Base-by-base conservation (phyloP, 2,113 vertebrate species). In the Tachysurus fulvidraco region DNA sequence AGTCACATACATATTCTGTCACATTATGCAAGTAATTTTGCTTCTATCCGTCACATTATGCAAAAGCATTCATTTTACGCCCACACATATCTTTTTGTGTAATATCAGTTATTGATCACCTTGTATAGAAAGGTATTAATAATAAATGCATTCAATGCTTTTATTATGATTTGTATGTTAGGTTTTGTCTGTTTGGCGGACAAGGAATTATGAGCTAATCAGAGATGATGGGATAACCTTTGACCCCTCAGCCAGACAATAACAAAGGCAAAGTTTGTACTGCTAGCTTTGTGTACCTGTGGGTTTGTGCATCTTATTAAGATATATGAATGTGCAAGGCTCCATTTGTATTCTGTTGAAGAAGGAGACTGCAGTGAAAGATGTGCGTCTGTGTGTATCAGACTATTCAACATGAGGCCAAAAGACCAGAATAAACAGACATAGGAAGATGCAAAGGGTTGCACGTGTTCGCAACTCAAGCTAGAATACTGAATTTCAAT, bases 401-500 rank as follows among this genome's bases (percentile, higher is more conserved):
- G 77, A 17, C 17, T 28, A 28, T 78, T 78, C 50, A 30, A 78
- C 50, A 78, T 9, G n/a, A 54, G 76, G 76, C n/a, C 10, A 14
- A 78, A 55, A 28, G 28, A 79, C 28, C 52, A 57, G 28, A 79
- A 57, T 57, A 79, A 79, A 36, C 52, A 57, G 77, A 57, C 77
- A 57, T 4, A 57, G 8, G 57, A 79, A 57, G 77, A 57, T 52
- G 46, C 46, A 9, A 50, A 57, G n/a, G 55, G 52, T 16, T 36
- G 77, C 54, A 36, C 19, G 17, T 10, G 82, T 89, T 79, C 52
- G 73, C 41, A 69, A 30, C 54, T 28, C 46, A 62, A 90, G 79
- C 59, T 23, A 17, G 88, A 76, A 87, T 84, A 89, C 89, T 83
- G 90, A 89, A 91, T 91, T 89, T 92, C 87, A 83, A 59, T 85